Evolutionary conservation across 2,113 vertebrate species (phyloP).

Genomic region (Peromyscus leucopus): DNA sequence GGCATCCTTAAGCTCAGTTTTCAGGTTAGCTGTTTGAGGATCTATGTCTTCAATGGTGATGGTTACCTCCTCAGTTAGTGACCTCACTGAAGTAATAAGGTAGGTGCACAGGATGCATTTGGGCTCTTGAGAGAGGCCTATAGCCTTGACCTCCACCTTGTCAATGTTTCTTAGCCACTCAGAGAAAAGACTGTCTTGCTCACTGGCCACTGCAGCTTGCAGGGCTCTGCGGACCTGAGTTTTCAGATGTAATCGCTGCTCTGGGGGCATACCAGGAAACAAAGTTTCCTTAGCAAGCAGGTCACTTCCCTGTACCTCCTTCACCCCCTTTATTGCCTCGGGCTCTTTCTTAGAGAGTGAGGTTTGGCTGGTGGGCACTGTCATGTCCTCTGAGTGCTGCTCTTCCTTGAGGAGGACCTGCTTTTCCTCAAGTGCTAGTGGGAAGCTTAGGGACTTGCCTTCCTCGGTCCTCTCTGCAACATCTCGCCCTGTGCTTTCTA

Average conservation of each 20-base stretch:
- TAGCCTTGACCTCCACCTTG: conserved; percentile 86
- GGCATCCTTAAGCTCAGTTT: conserved; percentile 88
- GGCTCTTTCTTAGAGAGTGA: conserved; percentile 83
- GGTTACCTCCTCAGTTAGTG: conserved; percentile 88
- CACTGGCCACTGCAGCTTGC: conserved; percentile 88
- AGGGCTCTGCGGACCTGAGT: conserved; percentile 89
- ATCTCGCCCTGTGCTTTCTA: conserved; percentile 89
- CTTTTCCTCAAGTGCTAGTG: conserved; percentile 89
- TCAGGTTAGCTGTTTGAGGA: conserved; percentile 89
- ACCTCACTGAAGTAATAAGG: conserved; percentile 88
- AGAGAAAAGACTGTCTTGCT: conserved; percentile 88
- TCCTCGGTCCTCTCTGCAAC: conserved; percentile 89
- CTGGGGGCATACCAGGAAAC: conserved; percentile 83
- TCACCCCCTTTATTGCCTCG: conserved; percentile 63
- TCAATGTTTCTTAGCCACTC: conserved; percentile 88
- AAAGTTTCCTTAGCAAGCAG: conserved; percentile 89
- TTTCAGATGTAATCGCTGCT: conserved; percentile 85
- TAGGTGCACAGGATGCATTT: conserved; percentile 86
- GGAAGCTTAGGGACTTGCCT: conserved; percentile 89
- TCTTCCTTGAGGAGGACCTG: conserved; percentile 87
- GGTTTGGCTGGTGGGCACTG: conserved; percentile 69
- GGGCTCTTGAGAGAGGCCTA: conserved; percentile 87
- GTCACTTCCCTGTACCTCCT: conserved; percentile 84
- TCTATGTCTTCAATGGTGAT: conserved; percentile 89
- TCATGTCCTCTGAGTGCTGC: conserved; percentile 65